Conservation (phyloP, 1,140 invertebrate genomes). For the Drosophila lacertosa region DNA sequence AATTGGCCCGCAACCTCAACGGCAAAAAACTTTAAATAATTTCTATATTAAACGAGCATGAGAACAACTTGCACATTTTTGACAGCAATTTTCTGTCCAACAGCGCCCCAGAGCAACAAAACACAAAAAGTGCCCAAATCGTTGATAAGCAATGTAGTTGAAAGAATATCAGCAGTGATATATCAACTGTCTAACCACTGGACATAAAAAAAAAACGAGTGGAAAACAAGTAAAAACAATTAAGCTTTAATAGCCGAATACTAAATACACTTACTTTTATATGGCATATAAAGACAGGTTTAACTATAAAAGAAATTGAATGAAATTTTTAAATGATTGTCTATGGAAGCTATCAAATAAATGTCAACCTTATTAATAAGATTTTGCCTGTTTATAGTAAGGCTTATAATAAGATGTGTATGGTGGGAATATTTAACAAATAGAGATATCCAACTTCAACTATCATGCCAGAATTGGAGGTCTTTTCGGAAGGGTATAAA, state of each 20-base stretch:
- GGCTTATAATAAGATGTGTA: no score
- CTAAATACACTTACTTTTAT: not conserved
- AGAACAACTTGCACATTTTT: slow-evolving; percentile 71
- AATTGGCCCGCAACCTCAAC: slow-evolving; percentile 14
- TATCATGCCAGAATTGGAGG: no score
- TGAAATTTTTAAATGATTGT: no score
- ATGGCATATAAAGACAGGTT: no score
- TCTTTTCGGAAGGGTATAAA: not conserved
- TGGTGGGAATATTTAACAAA: no score
- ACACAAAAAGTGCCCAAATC: slow-evolving; percentile 1
- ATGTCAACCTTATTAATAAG: no score
- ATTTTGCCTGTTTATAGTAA: no score
- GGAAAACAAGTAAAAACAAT: not conserved
- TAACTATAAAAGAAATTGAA: no score
- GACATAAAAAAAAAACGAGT: slow-evolving; percentile 5
- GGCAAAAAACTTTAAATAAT: slow-evolving; percentile 55
- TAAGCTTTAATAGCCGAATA: not conserved
- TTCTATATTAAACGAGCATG: slow-evolving; percentile 79
- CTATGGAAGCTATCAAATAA: no score
- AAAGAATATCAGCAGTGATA: slow-evolving; percentile 68
- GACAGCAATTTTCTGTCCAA: slow-evolving; percentile 52
- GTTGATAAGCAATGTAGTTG: slow-evolving; percentile 39
- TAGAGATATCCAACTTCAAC: not conserved
- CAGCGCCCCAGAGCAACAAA: slow-evolving; percentile 41
- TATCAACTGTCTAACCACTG: slow-evolving; percentile 51